Base-by-base conservation (phyloP, 2,113 vertebrate species). In the Aspidoscelis tigris region DNA sequence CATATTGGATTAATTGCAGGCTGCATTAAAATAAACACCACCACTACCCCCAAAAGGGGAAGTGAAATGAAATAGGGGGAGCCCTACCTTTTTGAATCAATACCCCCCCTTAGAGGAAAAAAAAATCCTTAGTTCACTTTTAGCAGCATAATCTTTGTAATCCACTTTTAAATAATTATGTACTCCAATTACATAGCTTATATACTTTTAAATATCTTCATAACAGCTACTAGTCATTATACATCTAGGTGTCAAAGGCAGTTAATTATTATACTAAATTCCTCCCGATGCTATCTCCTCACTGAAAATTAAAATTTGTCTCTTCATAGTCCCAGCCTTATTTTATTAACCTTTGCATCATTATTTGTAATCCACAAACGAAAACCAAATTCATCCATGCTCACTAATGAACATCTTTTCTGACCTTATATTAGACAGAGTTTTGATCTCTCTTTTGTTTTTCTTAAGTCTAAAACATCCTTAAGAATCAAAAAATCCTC, bases 1-100 rank as follows among this genome's bases (percentile, higher is more conserved):
- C 75, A 73, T 68, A 86, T 91, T 83, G 89, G 72, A 88, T 84
- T 89, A 91, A 93, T 92, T 89, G 2, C 65, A 86, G 69, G 26
- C 9, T 39, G 91, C 80, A 86, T 89, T 68, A 61, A 61, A 61
- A 61, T 16, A 61, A 61, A 61, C 14, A 61, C 58, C 58, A 14
- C 58, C 58, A 55, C 55, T 14, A 12, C 18, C 18, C 58, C 12
- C 12, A 61, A 61, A 61, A 61, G 18, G 58, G 58, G 14, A 61
- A 61, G 58, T 2, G 18, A 61, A 61, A 61, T 14, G 58, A 14
- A 55, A 3, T 55, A 14, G 55, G 58, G 58, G 18, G 14, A 16
- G 18, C 14, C 87, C 89, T 68, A 47, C 65, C 79, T 18, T 89
- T 82, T 44, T 90, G 55, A 26, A 82, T 74, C 84, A 64, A 81